These are phyloP conservation scores for Tribolium castaneum DNA, from an alignment of 1,140 invertebrate genomes.

Conservation along the genomic window DNA sequence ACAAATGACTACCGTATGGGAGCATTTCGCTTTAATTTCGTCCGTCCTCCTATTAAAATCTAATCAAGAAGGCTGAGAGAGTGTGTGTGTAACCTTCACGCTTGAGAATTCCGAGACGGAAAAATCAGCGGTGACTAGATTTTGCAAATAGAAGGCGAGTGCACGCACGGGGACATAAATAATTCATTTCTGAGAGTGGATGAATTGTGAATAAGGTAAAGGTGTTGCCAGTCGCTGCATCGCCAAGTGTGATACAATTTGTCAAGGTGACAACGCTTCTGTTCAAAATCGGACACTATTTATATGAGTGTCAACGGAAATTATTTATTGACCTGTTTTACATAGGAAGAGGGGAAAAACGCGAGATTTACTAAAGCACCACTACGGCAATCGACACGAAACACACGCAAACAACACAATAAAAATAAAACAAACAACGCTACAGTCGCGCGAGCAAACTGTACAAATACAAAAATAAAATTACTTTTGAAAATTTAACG, in stretches of 20 bases:
- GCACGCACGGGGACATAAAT: conserved; percentile 3
- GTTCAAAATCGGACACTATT: conserved; percentile 50
- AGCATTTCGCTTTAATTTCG: conserved; percentile 40
- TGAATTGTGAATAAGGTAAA: conserved; percentile 34
- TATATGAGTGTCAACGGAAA: conserved; percentile 55
- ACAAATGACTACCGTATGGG: conserved; percentile 51
- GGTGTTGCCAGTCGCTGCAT: conserved; percentile 30
- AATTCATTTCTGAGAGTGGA: conserved; percentile 27
- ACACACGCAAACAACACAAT: no score
- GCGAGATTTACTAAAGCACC: background rate
- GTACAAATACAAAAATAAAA: no score
- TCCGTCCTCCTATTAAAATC: conserved; percentile 47
- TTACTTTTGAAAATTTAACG: no score
- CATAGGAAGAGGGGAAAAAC: conserved; percentile 41
- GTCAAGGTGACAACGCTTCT: conserved; percentile 57
- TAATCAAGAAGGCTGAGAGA: conserved; percentile 25
- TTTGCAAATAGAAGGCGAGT: conserved; percentile 16
- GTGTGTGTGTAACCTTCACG: conserved; percentile 15
- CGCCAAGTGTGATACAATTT: conserved; percentile 53
- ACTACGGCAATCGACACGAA: background rate
- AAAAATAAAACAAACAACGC: no score
- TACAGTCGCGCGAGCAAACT: no score
- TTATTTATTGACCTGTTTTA: conserved; percentile 54
- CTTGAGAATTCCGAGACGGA: conserved; percentile 17
- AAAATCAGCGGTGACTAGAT: background rate